A percentile compares a stretch with the other conserved stretches of the same genome.
Evolutionary conservation across 2,888 invertebrate species (phyloP).

Genomic region (Carabus problematicus): DNA sequence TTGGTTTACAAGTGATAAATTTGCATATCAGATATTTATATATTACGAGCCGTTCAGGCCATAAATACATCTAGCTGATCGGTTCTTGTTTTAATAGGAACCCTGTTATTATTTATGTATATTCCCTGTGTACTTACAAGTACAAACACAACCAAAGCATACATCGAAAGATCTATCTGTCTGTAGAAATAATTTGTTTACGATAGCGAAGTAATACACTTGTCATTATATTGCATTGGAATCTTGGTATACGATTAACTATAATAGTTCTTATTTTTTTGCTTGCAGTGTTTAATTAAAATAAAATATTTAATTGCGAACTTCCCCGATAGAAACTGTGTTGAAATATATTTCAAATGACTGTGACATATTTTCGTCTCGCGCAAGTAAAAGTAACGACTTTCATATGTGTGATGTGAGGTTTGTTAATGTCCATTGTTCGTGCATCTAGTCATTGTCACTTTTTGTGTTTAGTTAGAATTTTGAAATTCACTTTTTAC

Average conservation of each 20-base stretch:
- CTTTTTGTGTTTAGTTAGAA: neutral
- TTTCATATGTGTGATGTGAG: neutral
- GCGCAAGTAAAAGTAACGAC: neutral
- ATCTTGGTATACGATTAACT: too few relatives aligned
- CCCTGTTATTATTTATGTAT: slow-evolving; percentile 6
- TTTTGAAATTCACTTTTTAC: slow-evolving; percentile 6
- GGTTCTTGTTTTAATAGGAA: slow-evolving; percentile 10
- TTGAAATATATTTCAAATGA: neutral
- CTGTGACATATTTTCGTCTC: neutral
- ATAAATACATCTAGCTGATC: slow-evolving; percentile 12
- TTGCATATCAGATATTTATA: slow-evolving; percentile 17
- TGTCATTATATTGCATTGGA: too few relatives aligned
- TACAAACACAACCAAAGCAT: too few relatives aligned
- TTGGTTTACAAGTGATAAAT: slow-evolving; percentile 5
- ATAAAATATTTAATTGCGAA: too few relatives aligned
- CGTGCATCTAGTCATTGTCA: neutral
- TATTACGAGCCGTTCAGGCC: neutral
- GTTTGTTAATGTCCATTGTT: neutral
- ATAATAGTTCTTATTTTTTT: too few relatives aligned
- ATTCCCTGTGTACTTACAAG: neutral
- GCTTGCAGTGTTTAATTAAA: too few relatives aligned
- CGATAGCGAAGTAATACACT: too few relatives aligned
- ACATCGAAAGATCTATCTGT: too few relatives aligned
- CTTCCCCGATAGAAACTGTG: neutral
- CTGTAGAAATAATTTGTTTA: too few relatives aligned